These are phyloP conservation scores for Epicampocera succincta DNA, from an alignment of 2,888 invertebrate genomes.

Conservation along the genomic window DNA sequence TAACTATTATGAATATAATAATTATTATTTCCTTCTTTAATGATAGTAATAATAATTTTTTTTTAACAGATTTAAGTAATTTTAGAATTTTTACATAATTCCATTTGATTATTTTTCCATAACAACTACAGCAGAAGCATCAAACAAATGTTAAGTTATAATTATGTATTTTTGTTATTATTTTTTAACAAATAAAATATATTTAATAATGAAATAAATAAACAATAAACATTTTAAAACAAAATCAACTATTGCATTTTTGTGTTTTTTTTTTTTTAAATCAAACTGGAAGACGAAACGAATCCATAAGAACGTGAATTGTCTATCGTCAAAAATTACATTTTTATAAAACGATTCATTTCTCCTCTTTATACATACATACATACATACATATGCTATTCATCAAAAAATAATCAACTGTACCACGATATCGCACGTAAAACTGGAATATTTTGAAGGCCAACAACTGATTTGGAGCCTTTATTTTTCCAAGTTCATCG, in stretches of 20 bases:
- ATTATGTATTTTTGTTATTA: slow-evolving; percentile 70
- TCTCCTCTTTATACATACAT: too few species aligned
- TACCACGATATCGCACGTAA: too few species aligned
- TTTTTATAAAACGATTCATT: too few species aligned
- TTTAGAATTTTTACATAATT: slow-evolving; percentile 70
- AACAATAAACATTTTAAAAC: slow-evolving; percentile 52
- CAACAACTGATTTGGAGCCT: too few species aligned
- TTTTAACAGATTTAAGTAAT: slow-evolving; percentile 68
- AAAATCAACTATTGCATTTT: slow-evolving; percentile 41
- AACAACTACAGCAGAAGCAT: slow-evolving; percentile 69
- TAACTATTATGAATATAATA: slow-evolving; percentile 48
- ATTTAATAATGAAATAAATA: slow-evolving; percentile 68
- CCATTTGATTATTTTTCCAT: slow-evolving; percentile 70
- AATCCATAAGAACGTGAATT: too few species aligned
- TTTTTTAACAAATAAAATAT: slow-evolving; percentile 70
- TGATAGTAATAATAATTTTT: slow-evolving; percentile 36
- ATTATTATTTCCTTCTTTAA: slow-evolving; percentile 51
- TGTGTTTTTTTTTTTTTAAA: slow-evolving; percentile 14
- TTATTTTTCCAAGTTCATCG: too few species aligned
- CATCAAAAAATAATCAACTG: too few species aligned
- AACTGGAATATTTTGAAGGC: too few species aligned
- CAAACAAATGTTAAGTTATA: slow-evolving; percentile 69
- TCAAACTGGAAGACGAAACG: too few species aligned
- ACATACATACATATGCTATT: too few species aligned
- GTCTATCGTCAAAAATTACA: too few species aligned